phyloP scores from a whole-genome alignment of 2,113 vertebrate genomes.

The Phalacrocorax carbo region DNA sequence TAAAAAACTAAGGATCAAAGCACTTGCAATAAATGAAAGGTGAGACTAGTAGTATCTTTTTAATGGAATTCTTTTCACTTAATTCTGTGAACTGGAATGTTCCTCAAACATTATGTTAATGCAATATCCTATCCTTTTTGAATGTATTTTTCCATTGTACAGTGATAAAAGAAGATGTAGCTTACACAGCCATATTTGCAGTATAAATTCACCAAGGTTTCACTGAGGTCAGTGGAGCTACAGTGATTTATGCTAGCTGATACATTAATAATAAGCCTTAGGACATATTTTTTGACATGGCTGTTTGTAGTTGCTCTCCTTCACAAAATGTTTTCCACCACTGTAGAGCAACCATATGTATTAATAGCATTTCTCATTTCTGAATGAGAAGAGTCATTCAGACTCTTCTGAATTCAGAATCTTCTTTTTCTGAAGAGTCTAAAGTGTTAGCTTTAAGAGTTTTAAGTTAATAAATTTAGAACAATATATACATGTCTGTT shows the following conservation, averaged over 20 bases:
- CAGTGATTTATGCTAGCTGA: slow-evolving; percentile 31
- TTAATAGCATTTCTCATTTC: neutral
- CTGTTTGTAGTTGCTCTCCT: slow-evolving; percentile 30
- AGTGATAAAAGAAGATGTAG: neutral
- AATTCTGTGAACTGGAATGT: neutral
- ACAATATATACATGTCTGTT: neutral
- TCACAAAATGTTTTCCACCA: slow-evolving; percentile 4
- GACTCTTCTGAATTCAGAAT: too few species aligned
- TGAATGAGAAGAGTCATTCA: neutral
- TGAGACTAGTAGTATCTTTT: neutral
- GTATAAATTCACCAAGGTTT: neutral
- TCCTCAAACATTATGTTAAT: slow-evolving; percentile 18
- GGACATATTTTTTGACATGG: slow-evolving; percentile 38
- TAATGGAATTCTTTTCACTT: neutral
- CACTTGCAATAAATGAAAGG: neutral
- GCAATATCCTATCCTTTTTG: neutral
- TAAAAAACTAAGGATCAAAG: slow-evolving; percentile 3
- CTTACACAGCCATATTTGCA: neutral
- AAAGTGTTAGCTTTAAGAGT: neutral
- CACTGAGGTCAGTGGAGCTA: slow-evolving; percentile 40
- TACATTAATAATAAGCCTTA: slow-evolving; percentile 55
- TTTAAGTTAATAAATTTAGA: neutral
- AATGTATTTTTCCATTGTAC: neutral
- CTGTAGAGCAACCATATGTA: neutral
- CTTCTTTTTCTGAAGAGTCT: neutral